These are phyloP conservation scores for Macropodus opercularis DNA, from an alignment of 2,797 vertebrate genomes.

Conservation along the genomic window DNA sequence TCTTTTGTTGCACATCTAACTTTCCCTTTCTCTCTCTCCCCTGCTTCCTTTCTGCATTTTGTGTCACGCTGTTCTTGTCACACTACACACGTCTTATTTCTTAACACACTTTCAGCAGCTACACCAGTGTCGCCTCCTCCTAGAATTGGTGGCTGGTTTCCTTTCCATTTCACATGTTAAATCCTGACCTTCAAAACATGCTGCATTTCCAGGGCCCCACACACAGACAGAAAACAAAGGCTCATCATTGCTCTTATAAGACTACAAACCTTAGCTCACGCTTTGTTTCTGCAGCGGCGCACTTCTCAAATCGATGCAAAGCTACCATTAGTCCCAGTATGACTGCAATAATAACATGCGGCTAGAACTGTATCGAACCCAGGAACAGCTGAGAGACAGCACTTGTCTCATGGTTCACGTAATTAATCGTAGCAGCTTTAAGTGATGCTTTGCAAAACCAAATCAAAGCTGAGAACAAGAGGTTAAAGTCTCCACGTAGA, in stretches of 20 bases:
- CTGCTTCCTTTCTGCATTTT: slow-evolving; percentile 1
- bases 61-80: slow-evolving; percentile 1
- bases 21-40: slow-evolving; percentile 40
- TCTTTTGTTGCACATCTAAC: slow-evolving; percentile 44
- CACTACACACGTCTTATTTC: slow-evolving; percentile 1
- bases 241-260: too few relatives aligned
- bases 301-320: too few relatives aligned
- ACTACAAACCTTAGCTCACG: too few relatives aligned
- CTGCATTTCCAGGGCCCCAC: slow-evolving; percentile 16
- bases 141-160: slow-evolving; percentile 24
- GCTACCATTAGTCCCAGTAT: too few relatives aligned
- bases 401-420: too few relatives aligned
- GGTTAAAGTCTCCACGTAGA: neutral
- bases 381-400: too few relatives aligned
- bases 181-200: slow-evolving; percentile 17
- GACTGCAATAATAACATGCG: too few relatives aligned
- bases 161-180: slow-evolving; percentile 28
- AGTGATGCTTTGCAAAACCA: too few relatives aligned
- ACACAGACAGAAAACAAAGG: too few relatives aligned
- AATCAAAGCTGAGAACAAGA: neutral
- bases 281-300: too few relatives aligned
- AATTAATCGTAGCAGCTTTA: too few relatives aligned
- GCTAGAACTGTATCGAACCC: too few relatives aligned
- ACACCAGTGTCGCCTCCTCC: slow-evolving; percentile 4
- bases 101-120: slow-evolving; percentile 11